Evolutionary conservation across 2,113 vertebrate species (phyloP), one percentile per base, ranked within the genome.

Genomic region (Aegithalos caudatus): DNA sequence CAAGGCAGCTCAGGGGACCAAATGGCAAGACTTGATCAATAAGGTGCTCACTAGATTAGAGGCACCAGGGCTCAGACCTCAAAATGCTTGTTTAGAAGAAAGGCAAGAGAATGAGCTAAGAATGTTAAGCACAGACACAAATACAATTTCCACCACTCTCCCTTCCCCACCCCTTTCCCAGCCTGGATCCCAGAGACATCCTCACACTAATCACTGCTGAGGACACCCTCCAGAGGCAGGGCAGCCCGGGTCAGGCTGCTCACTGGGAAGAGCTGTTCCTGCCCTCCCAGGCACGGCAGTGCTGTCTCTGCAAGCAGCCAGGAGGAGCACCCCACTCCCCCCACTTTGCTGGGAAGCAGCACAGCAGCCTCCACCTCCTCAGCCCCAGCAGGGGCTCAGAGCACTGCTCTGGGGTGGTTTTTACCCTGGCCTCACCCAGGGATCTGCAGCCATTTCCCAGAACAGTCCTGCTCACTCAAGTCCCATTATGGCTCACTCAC

Each of bases 21-120:
- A 94, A 74, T 44, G 74, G 92, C 94, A 97, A 60, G 67, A 31
- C 66, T 72, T 88, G 92, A 97, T 96, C 96, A 91, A 96, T 91
- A 96, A 90, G 74, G 76, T 0, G 1, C 69, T 93, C 72, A 38
- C 76, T 27, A 69, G 94, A 88, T 33, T 47, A 86, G 51, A 86
- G 65, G 88, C 82, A 95, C 60, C 19, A 4, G 86, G 57, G 44
- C 84, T 74, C 53, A 78, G 84, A 77, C 58, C 94, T 88, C 44
- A 35, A 47, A 65, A 74, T 23, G 16, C 64, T 81, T 47, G 81
- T 90, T 93, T 42, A 76, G 81, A 66, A 91, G 81, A 88, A 78
- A 42, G n/a, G 22, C 2, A 9, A 78, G 67, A 58, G 42, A 17
- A 57, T 2, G 2, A 50, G 33, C 62, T 51, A 19, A 2, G 42